These are phyloP conservation scores for Coregonus sp. DNA, from an alignment of 2,797 vertebrate genomes.

Conservation along the genomic window DNA sequence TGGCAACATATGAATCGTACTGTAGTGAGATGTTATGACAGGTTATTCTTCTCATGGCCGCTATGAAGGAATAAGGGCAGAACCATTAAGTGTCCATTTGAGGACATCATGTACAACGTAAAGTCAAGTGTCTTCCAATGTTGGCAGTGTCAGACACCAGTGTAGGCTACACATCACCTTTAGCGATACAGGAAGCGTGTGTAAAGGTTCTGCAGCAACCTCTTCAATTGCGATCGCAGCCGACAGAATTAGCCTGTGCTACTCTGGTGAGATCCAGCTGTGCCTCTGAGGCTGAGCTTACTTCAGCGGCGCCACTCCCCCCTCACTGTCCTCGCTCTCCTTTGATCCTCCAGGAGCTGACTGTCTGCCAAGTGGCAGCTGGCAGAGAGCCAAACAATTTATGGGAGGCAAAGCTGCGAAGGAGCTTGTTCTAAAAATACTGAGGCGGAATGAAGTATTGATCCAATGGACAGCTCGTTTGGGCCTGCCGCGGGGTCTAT, in stretches of 20 bases:
- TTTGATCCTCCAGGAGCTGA: conserved; percentile 46
- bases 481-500: conserved; percentile 20
- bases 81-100: not conserved
- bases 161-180: not conserved
- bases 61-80: not conserved
- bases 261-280: conserved; percentile 24
- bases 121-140: not conserved
- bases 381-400: conserved; percentile 61
- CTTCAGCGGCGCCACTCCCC: conserved; percentile 33
- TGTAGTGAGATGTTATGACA: not conserved
- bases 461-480: conserved; percentile 55
- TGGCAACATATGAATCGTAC: not conserved
- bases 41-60: not conserved
- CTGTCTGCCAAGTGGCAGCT: conserved; percentile 67
- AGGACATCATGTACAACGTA: not conserved
- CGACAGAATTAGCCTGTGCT: not conserved
- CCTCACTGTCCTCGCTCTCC: conserved; percentile 4
- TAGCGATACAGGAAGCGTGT: not conserved
- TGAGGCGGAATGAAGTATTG: conserved; percentile 60
- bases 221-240: not conserved
- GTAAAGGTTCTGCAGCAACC: not conserved
- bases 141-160: not conserved
- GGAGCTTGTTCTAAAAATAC: conserved; percentile 58
- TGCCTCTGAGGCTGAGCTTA: conserved; percentile 37
- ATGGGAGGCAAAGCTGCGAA: conserved; percentile 50